These are phyloP conservation scores for Ctenomys sociabilis DNA, from an alignment of 2,113 vertebrate genomes.

Conservation along the genomic window DNA sequence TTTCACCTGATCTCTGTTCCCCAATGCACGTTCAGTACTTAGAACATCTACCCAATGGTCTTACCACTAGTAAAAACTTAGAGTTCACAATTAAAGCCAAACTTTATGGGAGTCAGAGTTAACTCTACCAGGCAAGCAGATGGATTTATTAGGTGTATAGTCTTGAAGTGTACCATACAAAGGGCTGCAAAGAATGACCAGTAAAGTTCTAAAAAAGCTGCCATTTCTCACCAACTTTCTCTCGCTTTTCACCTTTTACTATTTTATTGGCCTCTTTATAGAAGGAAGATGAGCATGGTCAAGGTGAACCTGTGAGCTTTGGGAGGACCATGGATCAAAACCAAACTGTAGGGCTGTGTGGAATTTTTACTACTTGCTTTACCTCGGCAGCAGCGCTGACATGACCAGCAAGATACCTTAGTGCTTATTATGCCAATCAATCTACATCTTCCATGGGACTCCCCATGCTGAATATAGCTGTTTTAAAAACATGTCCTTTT, in stretches of 20 bases:
- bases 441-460: background rate
- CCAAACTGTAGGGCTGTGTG: background rate
- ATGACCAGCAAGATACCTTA: background rate
- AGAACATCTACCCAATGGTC: conserved; percentile 48
- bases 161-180: conserved; percentile 39
- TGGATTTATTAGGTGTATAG: conserved; percentile 62
- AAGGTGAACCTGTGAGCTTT: background rate
- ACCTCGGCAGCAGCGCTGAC: background rate
- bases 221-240: conserved; percentile 27
- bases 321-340: conserved; percentile 24
- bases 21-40: conserved; percentile 1
- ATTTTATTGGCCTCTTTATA: background rate
- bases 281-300: background rate
- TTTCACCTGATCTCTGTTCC: background rate
- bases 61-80: conserved; percentile 7
- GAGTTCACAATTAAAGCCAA: conserved; percentile 54
- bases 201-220: conserved; percentile 48
- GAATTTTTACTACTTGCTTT: background rate
- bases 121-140: conserved; percentile 40
- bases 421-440: background rate
- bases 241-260: background rate
- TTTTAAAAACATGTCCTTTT: conserved; percentile 25
- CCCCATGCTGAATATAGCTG: background rate
- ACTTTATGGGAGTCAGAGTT: conserved; percentile 60
- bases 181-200: conserved; percentile 29